Evolutionary conservation across 2,113 vertebrate genomes (phyloP).

Genomic region (Talpa occidentalis): DNA sequence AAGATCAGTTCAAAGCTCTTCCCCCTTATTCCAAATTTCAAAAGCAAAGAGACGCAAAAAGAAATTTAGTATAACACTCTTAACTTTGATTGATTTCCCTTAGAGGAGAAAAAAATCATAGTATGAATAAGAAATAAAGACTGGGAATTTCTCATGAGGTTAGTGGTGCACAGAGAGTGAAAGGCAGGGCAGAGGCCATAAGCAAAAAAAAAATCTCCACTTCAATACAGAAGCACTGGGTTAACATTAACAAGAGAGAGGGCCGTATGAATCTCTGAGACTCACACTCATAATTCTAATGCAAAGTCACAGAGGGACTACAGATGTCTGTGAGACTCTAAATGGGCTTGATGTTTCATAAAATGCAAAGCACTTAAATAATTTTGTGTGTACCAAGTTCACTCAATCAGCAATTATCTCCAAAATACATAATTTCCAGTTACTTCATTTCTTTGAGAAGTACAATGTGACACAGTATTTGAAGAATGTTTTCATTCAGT

Average conservation of each 20-base stretch:
- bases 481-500: conserved; percentile 73
- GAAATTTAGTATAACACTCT: neutral
- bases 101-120: neutral
- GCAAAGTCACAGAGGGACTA: neutral
- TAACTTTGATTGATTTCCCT: neutral
- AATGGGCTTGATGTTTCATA: neutral
- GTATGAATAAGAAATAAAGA: neutral
- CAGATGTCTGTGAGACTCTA: neutral
- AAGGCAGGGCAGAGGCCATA: neutral
- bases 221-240: neutral
- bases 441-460: conserved; percentile 68
- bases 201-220: neutral
- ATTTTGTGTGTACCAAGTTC: conserved; percentile 49
- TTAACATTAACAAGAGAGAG: neutral
- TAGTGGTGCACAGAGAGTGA: neutral
- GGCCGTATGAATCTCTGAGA: neutral
- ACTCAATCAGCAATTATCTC: conserved; percentile 62
- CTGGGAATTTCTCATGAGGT: neutral
- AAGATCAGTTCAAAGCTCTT: conserved; percentile 31
- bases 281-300: neutral
- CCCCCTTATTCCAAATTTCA: conserved; percentile 4
- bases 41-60: neutral
- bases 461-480: conserved; percentile 71
- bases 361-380: conserved; percentile 32
- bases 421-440: conserved; percentile 73